Base-by-base conservation (phyloP, 2,113 vertebrate species). In the Cryptomyrus ogoouensis region DNA sequence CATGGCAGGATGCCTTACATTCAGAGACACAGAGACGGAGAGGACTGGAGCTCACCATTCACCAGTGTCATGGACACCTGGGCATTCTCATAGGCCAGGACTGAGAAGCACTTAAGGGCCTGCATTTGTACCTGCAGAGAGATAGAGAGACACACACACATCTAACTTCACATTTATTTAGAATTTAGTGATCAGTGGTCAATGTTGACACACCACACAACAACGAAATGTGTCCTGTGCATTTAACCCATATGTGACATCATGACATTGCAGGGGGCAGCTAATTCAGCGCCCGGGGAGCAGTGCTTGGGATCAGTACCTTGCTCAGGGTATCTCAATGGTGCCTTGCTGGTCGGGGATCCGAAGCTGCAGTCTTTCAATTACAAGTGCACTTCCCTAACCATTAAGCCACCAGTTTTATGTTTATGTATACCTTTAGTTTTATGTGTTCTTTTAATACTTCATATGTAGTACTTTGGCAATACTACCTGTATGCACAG, bases 81-180 rank as follows among this genome's bases (percentile, higher is more conserved):
- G 91, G 97, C 96, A 93, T 99, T 99, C 96, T 99, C 98, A 93
- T 98, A 99, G 90, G 98, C 98, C 94, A 99, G 94, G 92, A 99
- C 98, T 70, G 98, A 98, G 96, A 99, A 99, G 95, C 98, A 99
- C 95, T 98, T 99, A 95, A 99, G 92, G 19, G 98, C 97, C 94
- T 99, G 98, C 98, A 99, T 99, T 93, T 96, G 97, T 94, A 99
- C 98, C 98, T 99, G 95, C 7, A 77, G 83, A 83, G 0, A 47
- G n/a, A 66, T 56, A 19, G 2, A 70, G 2, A 70, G 2, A 74
- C 2, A 88, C 35, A 74, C 39, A 13, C 39, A 13, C 21, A 7
- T 47, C 42, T 47, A 44, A 21, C 5, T 21, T 24, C 4, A 70
- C 10, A 56, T 56, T 56, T 56, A 56, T 56, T 56, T 56, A 53